phyloP scores from a whole-genome alignment of 2,113 vertebrate genomes.

The Limnothrissa miodon region DNA sequence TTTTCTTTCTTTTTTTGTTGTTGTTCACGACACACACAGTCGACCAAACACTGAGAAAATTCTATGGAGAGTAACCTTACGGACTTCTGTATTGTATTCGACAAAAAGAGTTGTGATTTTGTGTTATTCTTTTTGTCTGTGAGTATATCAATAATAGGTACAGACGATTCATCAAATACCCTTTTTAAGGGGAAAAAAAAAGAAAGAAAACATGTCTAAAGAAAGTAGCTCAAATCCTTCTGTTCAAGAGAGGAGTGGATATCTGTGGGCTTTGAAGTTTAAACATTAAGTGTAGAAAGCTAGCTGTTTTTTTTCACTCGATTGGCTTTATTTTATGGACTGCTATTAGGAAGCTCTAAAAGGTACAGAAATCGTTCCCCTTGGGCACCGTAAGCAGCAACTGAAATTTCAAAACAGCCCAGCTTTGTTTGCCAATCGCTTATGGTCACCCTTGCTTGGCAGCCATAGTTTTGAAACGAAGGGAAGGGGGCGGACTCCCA shows the following conservation, averaged over 20 bases:
- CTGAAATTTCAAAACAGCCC: slow-evolving; percentile 3
- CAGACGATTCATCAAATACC: neutral
- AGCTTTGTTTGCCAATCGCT: neutral
- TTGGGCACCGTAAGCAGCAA: neutral
- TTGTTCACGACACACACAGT: neutral
- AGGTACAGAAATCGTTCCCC: neutral
- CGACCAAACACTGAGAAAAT: slow-evolving; percentile 3
- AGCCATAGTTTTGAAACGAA: neutral
- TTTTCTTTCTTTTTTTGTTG: neutral
- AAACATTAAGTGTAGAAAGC: neutral
- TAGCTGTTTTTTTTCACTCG: neutral
- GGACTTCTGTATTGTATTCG: neutral
- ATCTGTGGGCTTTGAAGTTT: neutral
- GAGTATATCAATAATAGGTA: neutral
- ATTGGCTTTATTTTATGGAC: neutral
- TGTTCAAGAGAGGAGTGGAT: neutral
- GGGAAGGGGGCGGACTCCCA: neutral
- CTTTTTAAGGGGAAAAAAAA: neutral
- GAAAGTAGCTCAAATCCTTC: neutral
- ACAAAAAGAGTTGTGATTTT: neutral
- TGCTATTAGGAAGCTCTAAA: neutral
- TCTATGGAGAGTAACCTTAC: slow-evolving; percentile 8
- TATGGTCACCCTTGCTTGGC: neutral
- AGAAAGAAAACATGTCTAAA: neutral
- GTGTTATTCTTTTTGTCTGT: neutral